Percentiles rank a stretch among this genome's conserved stretches.
These are phyloP conservation scores for Piaya cayana DNA, from an alignment of 2,113 vertebrate genomes.

Conservation along the genomic window DNA sequence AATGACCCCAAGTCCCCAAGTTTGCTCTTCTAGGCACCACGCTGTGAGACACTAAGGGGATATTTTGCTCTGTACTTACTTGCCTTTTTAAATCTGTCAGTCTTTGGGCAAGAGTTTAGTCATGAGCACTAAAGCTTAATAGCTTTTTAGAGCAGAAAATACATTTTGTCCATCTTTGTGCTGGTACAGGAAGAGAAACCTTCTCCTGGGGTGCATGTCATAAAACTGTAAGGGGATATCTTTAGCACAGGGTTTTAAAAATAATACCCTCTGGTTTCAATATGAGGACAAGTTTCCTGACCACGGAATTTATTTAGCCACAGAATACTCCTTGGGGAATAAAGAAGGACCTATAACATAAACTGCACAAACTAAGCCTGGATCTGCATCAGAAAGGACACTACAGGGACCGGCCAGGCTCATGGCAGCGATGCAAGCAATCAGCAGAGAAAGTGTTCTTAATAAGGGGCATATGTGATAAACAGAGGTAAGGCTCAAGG, in stretches of 20 bases:
- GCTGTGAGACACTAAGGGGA: neutral
- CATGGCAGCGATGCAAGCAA: neutral
- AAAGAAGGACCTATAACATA: neutral
- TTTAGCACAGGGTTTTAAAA: conserved; percentile 33
- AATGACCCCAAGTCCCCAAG: neutral
- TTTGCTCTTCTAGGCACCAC: neutral
- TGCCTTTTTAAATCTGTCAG: neutral
- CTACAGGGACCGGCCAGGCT: neutral
- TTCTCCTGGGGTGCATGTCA: neutral
- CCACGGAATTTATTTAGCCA: conserved; percentile 42
- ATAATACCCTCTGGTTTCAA: conserved; percentile 31
- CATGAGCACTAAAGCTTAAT: neutral
- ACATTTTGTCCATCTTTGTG: neutral
- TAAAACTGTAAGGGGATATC: conserved; percentile 1
- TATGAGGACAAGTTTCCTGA: conserved; percentile 41
- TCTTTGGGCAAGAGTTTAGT: neutral
- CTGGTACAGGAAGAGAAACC: conserved; percentile 7
- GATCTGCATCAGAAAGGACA: neutral
- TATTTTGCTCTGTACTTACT: neutral
- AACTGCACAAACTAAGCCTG: neutral
- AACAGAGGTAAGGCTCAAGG: neutral
- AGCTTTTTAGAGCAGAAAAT: conserved; percentile 7
- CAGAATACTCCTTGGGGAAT: conserved; percentile 21
- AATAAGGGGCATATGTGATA: neutral
- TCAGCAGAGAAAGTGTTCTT: neutral